Percentiles rank a stretch among this genome's conserved stretches.
phyloP scores from a whole-genome alignment of 2,888 invertebrate genomes.

The Pilophorus perplexus region DNA sequence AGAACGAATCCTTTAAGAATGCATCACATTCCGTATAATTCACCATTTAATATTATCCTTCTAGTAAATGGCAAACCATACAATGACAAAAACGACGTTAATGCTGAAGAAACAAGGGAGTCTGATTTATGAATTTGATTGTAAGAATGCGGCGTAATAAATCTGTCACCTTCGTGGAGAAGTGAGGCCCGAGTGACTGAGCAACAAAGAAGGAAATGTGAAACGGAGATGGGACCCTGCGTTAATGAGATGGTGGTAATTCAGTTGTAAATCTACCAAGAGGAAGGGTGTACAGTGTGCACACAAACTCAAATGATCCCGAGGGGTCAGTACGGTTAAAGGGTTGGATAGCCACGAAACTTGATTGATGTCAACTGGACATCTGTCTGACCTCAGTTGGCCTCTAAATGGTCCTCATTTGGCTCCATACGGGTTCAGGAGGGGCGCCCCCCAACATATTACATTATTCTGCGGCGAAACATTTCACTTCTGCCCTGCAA shows the following conservation, averaged over 20 bases:
- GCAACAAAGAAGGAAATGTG: conserved; percentile 24
- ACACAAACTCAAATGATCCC: conserved; percentile 23
- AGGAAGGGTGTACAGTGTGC: too few species aligned
- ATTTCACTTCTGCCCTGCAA: conserved; percentile 21
- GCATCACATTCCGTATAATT: too few species aligned
- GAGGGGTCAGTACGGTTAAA: conserved; percentile 30
- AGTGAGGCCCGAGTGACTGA: conserved; percentile 18
- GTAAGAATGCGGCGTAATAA: conserved; percentile 16
- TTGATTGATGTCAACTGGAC: conserved; percentile 31
- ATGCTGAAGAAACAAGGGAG: too few species aligned
- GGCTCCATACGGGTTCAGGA: too few species aligned
- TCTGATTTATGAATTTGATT: conserved; percentile 21
- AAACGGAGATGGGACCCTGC: conserved; percentile 12
- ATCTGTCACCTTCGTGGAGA: conserved; percentile 30
- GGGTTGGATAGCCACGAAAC: conserved; percentile 34
- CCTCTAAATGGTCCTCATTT: conserved; percentile 27
- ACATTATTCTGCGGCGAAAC: conserved; percentile 36
- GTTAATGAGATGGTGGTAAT: conserved; percentile 38
- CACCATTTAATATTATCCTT: too few species aligned
- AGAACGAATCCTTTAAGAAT: too few species aligned
- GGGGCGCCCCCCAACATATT: background rate
- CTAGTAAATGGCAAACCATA: too few species aligned
- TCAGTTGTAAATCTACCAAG: conserved; percentile 37
- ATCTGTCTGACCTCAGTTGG: conserved; percentile 32
- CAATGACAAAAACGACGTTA: too few species aligned